Percentiles rank a stretch among this genome's conserved stretches.
Evolutionary conservation across 2,113 vertebrate species (phyloP).

Genomic region (Motacilla alba): DNA sequence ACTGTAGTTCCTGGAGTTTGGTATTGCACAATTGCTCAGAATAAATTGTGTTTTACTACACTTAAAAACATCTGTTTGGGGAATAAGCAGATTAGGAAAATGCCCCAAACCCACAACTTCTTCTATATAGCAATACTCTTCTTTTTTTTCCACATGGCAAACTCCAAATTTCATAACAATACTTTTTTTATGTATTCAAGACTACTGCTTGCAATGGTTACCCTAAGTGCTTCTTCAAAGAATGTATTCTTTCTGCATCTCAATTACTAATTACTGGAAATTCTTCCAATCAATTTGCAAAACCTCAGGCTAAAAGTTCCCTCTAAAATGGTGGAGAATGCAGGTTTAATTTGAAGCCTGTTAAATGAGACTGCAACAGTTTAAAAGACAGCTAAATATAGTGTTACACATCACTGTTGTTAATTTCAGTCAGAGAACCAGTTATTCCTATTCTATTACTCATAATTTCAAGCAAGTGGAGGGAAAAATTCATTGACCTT

Average conservation of each 20-base stretch:
- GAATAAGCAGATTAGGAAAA: background rate
- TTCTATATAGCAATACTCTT: background rate
- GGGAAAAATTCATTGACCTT: conserved; percentile 68
- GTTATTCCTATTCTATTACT: conserved; percentile 47
- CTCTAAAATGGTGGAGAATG: background rate
- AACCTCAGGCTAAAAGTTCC: background rate
- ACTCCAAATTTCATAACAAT: background rate
- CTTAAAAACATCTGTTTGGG: background rate
- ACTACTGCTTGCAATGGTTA: background rate
- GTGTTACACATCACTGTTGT: conserved; percentile 17
- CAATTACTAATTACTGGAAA: background rate
- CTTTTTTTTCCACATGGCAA: background rate
- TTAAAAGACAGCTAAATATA: conserved; percentile 44
- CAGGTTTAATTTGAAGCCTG: background rate
- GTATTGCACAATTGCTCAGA: background rate
- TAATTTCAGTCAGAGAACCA: conserved; percentile 38
- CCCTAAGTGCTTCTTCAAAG: background rate
- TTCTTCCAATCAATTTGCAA: background rate
- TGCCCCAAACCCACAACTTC: background rate
- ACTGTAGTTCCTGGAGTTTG: background rate
- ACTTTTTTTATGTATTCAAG: background rate
- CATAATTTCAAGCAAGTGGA: conserved; percentile 42
- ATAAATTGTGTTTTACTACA: background rate
- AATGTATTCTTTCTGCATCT: background rate
- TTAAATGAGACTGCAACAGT: conserved; percentile 13